Evolutionary conservation across 2,888 invertebrate species (phyloP), one percentile per base, ranked within the genome.

Genomic region (Leptinotarsa juncta): DNA sequence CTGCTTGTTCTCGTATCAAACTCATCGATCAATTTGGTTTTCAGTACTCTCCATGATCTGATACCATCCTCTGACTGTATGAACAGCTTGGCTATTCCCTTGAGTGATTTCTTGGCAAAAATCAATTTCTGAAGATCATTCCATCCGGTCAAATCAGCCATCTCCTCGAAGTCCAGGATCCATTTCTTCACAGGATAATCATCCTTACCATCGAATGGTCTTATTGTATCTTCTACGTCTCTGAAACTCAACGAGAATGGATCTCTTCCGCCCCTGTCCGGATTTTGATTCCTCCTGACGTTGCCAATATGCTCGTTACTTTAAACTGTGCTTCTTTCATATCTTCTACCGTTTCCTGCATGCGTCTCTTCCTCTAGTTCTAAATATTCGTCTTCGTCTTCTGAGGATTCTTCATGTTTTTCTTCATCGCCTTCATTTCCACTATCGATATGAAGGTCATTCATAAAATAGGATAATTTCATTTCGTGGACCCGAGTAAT

Each of bases 91-190:
- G 84, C 83, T 15, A 83, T 42, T 51, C 83, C 84, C 53, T 60
- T 76, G 16, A 84, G 70, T 20, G 78, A 80, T 72, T 82, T 83
- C 74, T 84, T 84, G 4, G 81, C 82, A 73, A 80, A 84, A n/a
- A 84, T 79, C 55, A 57, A 57, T 57, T 79, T 82, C 73, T 83
- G 81, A 49, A 83, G 70, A 48, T 83, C 82, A 67, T 78, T 79
- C 82, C 82, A 84, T 57, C 77, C 75, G 67, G 78, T 81, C 12
- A 83, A 26, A 18, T 68, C 71, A 26, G 82, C 75, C 12, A 78
- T 80, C 53, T 84, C 81, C 77, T 83, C 83, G 69, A 84, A 82
- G 73, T 82, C 81, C 20, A 50, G 60, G 18, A 83, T 78, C 82
- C 82, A 84, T 57, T 74, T 79, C 42, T 77, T 69, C n/a, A 84